Base-by-base conservation (phyloP, 2,797 vertebrate species). In the Coranthus polyacanthus region DNA sequence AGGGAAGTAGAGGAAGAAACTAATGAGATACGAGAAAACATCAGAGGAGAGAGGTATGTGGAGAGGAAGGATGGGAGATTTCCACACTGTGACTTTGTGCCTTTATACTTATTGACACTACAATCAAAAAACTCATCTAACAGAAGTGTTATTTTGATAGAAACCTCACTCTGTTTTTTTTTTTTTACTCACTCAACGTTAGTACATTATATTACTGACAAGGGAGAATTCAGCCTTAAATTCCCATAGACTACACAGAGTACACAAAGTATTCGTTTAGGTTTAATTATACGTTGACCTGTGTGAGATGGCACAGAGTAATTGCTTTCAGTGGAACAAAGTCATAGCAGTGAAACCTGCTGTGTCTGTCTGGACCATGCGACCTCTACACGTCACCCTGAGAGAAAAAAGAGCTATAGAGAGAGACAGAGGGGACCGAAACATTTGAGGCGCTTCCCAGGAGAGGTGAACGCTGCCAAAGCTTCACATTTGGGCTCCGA, bases 371-470 rank as follows among this genome's bases (percentile, higher is more conserved):
- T 20, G 57, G 69, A 59, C 57, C 50, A 50, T 57, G 69, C 78
- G 83, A 65, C 88, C 88, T 83, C 85, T 90, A 75, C 20, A 51
- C 2, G 36, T 78, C 84, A 78, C 11, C 41, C 58, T 66, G 34
- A 46, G 45, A 26, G 13, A 45, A 11, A n/a, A 10, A 32, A 43
- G 38, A 45, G 18, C 46, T n/a, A 15, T 9, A 61, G 18, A 68
- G 22, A 57, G 47, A 69, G 39, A 60, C 46, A 37, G 20, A 51
- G 29, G 61, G n/a, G 67, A 87, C 50, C 43, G 41, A 68, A 65
- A 52, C 41, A 70, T 68, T 70, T 53, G 68, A 84, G 72, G 49
- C 54, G 43, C 61, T 46, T 90, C 82, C 77, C 77, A 16, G 42
- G 72, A 75, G 78, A 78, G 52, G 58, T 38, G 29, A 63, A 52